A percentile compares a stretch with the other conserved stretches of the same genome.
phyloP scores from a whole-genome alignment of 2,113 vertebrate genomes.

The Xenus cinereus region DNA sequence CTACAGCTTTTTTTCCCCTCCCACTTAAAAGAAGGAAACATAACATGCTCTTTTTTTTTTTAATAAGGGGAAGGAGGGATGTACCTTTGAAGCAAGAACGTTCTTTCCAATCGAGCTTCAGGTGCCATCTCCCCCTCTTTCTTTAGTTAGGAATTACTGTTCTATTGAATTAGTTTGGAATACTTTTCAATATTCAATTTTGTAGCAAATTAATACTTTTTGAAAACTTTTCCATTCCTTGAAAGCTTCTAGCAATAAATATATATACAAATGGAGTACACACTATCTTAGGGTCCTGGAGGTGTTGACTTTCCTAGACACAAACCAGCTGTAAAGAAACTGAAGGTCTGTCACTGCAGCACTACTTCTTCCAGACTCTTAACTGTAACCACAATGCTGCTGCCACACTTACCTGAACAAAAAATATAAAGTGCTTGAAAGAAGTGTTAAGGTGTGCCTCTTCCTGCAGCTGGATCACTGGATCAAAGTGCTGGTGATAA shows the following conservation, averaged over 20 bases:
- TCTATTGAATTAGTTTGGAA: neutral
- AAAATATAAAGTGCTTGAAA: conserved; percentile 88
- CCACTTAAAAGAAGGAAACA: neutral
- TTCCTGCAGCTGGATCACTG: conserved; percentile 84
- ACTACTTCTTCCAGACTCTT: neutral
- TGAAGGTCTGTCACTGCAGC: neutral
- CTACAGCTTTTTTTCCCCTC: neutral
- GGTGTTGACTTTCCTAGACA: neutral
- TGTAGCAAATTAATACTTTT: neutral
- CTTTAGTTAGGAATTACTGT: neutral
- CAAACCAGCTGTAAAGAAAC: neutral
- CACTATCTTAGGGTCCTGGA: neutral
- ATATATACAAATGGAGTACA: neutral
- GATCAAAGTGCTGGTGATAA: conserved; percentile 86
- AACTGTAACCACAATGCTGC: neutral
- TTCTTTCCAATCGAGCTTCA: neutral
- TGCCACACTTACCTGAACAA: conserved; percentile 77
- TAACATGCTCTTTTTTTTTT: no score
- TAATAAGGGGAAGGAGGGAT: rapidly evolving
- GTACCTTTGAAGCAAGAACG: neutral
- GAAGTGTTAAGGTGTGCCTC: conserved; percentile 86
- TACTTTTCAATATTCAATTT: neutral
- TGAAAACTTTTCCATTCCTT: neutral
- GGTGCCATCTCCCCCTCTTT: neutral
- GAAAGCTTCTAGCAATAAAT: neutral